phyloP scores from a whole-genome alignment of 2,888 invertebrate genomes.

The Caradrina kadenii region DNA sequence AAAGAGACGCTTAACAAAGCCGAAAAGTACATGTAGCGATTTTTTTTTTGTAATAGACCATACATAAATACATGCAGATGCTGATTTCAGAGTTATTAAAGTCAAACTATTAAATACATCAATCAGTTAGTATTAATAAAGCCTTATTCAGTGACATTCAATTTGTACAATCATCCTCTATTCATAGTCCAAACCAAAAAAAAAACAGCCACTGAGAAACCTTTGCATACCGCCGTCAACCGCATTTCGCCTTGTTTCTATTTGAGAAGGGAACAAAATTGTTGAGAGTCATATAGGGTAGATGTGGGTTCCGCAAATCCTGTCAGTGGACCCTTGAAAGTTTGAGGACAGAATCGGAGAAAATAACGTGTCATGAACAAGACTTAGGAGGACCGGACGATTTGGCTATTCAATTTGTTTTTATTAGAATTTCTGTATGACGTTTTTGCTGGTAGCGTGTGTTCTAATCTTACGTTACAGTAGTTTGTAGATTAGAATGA shows the following conservation, averaged over 20 bases:
- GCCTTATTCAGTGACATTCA: slow-evolving; percentile 5
- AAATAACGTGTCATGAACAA: slow-evolving; percentile 69
- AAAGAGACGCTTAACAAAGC: too few species aligned
- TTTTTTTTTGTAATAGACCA: too few species aligned
- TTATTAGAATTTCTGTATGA: slow-evolving; percentile 59
- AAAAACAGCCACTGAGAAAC: slow-evolving; percentile 24
- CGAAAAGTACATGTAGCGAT: too few species aligned
- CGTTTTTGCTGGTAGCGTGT: slow-evolving; percentile 18
- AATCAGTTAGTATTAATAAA: background rate
- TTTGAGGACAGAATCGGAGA: slow-evolving; percentile 72
- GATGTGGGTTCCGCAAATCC: slow-evolving; percentile 81
- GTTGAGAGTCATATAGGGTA: slow-evolving; percentile 81
- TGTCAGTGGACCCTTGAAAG: slow-evolving; percentile 79
- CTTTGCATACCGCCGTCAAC: slow-evolving; percentile 65
- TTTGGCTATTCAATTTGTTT: slow-evolving; percentile 63
- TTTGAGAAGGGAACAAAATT: slow-evolving; percentile 82
- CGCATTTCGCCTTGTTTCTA: slow-evolving; percentile 80
- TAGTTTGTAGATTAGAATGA: slow-evolving; percentile 12
- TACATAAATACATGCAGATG: too few species aligned
- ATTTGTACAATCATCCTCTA: slow-evolving; percentile 17
- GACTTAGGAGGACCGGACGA: slow-evolving; percentile 41
- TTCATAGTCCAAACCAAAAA: slow-evolving; percentile 33
- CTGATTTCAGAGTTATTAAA: too few species aligned
- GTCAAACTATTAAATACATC: too few species aligned
- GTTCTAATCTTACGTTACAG: slow-evolving; percentile 4